Evolutionary conservation across 2,888 invertebrate species (phyloP).

Genomic region (Formica aserva): DNA sequence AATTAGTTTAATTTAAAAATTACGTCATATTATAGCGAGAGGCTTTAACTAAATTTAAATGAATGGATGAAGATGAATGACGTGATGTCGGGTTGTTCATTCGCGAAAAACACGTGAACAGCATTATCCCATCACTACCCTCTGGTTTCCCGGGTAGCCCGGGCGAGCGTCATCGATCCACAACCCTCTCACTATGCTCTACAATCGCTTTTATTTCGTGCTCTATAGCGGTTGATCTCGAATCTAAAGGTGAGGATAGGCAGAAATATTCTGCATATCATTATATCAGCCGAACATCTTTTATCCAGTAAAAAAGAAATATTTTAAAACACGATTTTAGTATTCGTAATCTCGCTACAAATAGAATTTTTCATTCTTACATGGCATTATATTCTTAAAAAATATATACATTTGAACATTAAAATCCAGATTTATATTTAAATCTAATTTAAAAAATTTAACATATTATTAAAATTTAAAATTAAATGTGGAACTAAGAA

Average conservation of each 20-base stretch:
- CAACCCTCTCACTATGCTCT: slow-evolving; percentile 68
- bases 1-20: neutral
- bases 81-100: slow-evolving; percentile 43
- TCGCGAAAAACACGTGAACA: slow-evolving; percentile 34
- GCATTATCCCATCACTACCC: slow-evolving; percentile 59
- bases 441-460: neutral
- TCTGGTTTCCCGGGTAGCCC: slow-evolving; percentile 72
- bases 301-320: neutral
- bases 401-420: neutral
- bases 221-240: slow-evolving; percentile 18
- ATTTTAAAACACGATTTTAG: neutral
- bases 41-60: neutral
- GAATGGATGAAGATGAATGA: neutral
- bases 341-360: neutral
- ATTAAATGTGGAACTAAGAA: neutral
- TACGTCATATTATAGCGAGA: neutral
- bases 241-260: neutral
- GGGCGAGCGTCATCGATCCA: slow-evolving; percentile 75
- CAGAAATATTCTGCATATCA: neutral
- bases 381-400: neutral
- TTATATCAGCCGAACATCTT: neutral
- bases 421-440: neutral
- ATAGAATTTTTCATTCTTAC: neutral
- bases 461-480: neutral
- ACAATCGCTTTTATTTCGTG: slow-evolving; percentile 59